Base-by-base conservation (phyloP, 2,113 vertebrate species). In the Sander lucioperca region DNA sequence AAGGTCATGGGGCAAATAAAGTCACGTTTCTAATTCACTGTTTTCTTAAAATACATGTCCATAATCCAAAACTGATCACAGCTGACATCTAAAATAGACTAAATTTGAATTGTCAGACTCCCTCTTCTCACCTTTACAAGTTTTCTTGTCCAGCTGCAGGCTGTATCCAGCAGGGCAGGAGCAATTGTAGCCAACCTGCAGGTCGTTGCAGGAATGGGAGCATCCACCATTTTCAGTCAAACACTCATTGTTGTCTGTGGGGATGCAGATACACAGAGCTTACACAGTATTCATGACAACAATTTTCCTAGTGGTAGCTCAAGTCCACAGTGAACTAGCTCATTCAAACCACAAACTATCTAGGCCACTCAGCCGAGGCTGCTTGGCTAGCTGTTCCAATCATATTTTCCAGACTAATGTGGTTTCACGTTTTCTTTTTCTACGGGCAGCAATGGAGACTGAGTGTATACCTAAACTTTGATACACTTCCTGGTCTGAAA, bases 131-230 rank as follows among this genome's bases (percentile, higher is more conserved):
- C 97, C 97, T 96, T 96, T 90, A 4, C 97, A 98, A 9, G 56
- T 92, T 14, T 74, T 94, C 54, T 75, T 82, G 75, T 94, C 92
- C 3, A 53, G 80, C 58, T 66, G 64, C 7, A 98, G 94, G 7
- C 0, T 89, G 93, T 96, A 97, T 11, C 97, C 97, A 1, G 83
- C 48, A 0, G 91, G 95, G 51, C 97, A 98, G 45, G 94, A 86
- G 76, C 97, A 98, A 87, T 96, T 94, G 30, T 90, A 94, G 39
- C 97, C 96, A 0, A 98, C 68, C 78, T 96, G 96, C 83, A 96
- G 95, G 84, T 98, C 94, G 0, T 80, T 91, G 86, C 97, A 98
- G 57, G 53, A 7, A 53, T 98, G 96, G 21, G 97, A 96, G 79
- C 97, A 98, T 73, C 96, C 94, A 0, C 96, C 96, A 0, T 96